These are phyloP conservation scores for Pongo pygmaeus DNA, from an alignment of 2,113 vertebrate species.

Conservation along the genomic window DNA sequence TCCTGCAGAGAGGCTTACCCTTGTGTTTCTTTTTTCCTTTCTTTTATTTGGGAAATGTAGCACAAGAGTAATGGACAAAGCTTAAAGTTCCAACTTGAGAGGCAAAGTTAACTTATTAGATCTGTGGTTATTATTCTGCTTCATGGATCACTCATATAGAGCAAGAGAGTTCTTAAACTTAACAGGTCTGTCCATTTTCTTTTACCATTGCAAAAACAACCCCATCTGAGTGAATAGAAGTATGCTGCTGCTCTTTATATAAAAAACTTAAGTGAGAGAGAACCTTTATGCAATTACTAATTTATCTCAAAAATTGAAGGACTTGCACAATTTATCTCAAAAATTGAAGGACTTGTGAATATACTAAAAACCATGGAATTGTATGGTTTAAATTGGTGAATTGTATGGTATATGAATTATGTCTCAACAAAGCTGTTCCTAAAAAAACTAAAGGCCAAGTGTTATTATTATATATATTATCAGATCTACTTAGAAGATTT, in stretches of 20 bases:
- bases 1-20: background rate
- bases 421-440: background rate
- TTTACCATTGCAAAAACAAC: background rate
- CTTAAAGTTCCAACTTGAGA: background rate
- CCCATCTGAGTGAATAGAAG: background rate
- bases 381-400: conserved; percentile 7
- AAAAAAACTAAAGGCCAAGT: background rate
- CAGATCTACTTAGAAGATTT: background rate
- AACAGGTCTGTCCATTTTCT: background rate
- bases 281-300: background rate
- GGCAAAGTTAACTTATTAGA: background rate
- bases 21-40: background rate
- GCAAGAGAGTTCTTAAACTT: background rate
- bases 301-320: conserved; percentile 23
- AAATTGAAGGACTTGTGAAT: background rate
- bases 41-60: conserved; percentile 12
- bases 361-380: conserved; percentile 10
- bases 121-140: background rate
- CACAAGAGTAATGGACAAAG: conserved; percentile 24
- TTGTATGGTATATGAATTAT: background rate
- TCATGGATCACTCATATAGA: background rate
- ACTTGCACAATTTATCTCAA: background rate
- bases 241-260: background rate
- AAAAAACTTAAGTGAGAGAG: background rate
- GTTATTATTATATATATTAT: background rate